Percentiles rank a stretch among this genome's conserved stretches.
phyloP scores from a whole-genome alignment of 2,797 vertebrate genomes.

The Ibycter americanus region DNA sequence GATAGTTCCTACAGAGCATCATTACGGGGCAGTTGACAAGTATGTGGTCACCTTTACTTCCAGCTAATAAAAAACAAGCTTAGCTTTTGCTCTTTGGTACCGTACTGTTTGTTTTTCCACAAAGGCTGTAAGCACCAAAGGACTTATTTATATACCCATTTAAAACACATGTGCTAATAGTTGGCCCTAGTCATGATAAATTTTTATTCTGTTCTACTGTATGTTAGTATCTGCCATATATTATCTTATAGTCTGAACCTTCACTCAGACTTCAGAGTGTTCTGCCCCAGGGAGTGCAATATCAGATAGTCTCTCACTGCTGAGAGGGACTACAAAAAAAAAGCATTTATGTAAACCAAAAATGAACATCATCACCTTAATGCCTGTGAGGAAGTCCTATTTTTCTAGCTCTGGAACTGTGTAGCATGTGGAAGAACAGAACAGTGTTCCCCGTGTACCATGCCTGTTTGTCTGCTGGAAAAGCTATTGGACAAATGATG shows the following conservation, averaged over 20 bases:
- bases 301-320: neutral
- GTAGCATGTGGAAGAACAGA: neutral
- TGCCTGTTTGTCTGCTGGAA: neutral
- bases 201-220: neutral
- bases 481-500: too few species aligned
- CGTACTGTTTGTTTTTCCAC: neutral
- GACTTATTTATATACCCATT: neutral
- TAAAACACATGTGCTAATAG: neutral
- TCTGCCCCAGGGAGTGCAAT: neutral
- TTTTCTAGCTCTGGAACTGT: neutral
- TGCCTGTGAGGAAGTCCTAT: neutral
- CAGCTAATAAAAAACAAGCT: neutral
- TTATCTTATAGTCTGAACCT: neutral
- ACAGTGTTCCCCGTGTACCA: neutral
- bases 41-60: neutral
- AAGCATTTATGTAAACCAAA: neutral
- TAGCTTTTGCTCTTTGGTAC: neutral
- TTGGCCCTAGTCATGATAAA: neutral
- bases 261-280: neutral
- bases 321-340: neutral
- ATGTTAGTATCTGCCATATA: neutral
- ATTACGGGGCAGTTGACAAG: neutral
- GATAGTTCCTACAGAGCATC: neutral
- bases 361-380: neutral
- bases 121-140: neutral